These are phyloP conservation scores for Drosophila bocqueti DNA, from an alignment of 1,140 invertebrate genomes.

Conservation along the genomic window DNA sequence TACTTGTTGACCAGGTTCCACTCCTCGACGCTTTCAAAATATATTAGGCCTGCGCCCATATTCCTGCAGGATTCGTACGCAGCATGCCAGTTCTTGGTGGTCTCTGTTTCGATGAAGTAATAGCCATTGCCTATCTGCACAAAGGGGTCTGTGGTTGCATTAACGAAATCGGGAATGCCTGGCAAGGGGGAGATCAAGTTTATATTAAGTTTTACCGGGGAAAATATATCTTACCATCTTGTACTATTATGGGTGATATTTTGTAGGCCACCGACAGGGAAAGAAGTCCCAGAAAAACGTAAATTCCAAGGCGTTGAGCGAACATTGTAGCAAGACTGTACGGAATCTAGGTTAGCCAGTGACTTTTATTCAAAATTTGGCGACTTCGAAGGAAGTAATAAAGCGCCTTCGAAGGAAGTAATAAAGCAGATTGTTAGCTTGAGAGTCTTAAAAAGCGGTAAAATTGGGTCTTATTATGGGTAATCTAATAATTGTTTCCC, in stretches of 20 bases:
- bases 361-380: background rate
- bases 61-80: background rate
- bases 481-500: too few species aligned
- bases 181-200: background rate
- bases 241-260: background rate
- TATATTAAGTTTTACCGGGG: background rate
- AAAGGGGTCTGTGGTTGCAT: constrained; percentile 6
- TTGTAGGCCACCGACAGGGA: constrained; percentile 8
- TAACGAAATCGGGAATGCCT: constrained; percentile 4
- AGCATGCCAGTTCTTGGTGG: background rate
- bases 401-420: too few species aligned
- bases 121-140: constrained; percentile 8
- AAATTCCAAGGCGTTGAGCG: background rate
- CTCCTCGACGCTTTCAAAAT: constrained; percentile 1
- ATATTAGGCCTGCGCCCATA: background rate
- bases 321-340: background rate
- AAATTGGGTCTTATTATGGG: too few species aligned
- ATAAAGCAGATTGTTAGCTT: too few species aligned
- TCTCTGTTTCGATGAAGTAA: background rate
- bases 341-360: too few species aligned
- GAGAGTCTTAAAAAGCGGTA: too few species aligned
- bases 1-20: background rate
- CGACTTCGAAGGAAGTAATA: too few species aligned
- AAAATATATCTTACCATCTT: background rate
- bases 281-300: background rate